A percentile compares a stretch with the other conserved stretches of the same genome.
Evolutionary conservation across 1,140 invertebrate species (phyloP).

Genomic region (Ceratina calcarata): DNA sequence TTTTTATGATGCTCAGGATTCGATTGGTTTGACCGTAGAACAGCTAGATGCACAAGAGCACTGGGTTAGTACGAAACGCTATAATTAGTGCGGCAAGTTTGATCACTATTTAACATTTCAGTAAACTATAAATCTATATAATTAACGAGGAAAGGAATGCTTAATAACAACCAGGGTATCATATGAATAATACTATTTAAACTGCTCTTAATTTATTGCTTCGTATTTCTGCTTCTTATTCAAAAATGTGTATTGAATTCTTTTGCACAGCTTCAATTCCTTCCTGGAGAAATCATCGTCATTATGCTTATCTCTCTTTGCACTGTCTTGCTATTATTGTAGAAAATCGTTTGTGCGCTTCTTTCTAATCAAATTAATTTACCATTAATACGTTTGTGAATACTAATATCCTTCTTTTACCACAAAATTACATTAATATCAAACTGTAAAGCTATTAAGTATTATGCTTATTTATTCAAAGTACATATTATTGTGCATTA

Average conservation of each 20-base stretch:
- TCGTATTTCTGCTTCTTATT: too few relatives aligned
- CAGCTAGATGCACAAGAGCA: constrained; percentile 77
- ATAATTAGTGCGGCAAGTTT: constrained; percentile 22
- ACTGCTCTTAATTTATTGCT: too few relatives aligned
- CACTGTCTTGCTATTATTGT: not conserved
- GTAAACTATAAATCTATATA: constrained; percentile 29
- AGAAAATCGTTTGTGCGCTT: not conserved
- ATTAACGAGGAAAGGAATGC: not conserved
- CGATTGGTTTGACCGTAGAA: constrained; percentile 77
- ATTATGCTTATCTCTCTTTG: too few relatives aligned
- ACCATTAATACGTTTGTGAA: not conserved
- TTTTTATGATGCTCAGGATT: constrained; percentile 75
- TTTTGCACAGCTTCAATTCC: too few relatives aligned
- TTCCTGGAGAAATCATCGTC: too few relatives aligned
- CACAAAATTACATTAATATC: constrained; percentile 33
- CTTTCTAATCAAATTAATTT: not conserved
- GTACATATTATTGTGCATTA: not conserved
- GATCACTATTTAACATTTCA: constrained; percentile 21
- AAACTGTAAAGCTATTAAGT: not conserved
- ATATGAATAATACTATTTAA: too few relatives aligned
- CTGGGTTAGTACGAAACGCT: constrained; percentile 76
- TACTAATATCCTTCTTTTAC: constrained; percentile 57
- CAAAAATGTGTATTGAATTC: too few relatives aligned
- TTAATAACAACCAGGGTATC: too few relatives aligned
- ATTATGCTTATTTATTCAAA: too few relatives aligned